Percentiles rank a stretch among this genome's conserved stretches.
phyloP scores from a whole-genome alignment of 2,113 vertebrate genomes.

The Cyphomyrus discorhynchus region DNA sequence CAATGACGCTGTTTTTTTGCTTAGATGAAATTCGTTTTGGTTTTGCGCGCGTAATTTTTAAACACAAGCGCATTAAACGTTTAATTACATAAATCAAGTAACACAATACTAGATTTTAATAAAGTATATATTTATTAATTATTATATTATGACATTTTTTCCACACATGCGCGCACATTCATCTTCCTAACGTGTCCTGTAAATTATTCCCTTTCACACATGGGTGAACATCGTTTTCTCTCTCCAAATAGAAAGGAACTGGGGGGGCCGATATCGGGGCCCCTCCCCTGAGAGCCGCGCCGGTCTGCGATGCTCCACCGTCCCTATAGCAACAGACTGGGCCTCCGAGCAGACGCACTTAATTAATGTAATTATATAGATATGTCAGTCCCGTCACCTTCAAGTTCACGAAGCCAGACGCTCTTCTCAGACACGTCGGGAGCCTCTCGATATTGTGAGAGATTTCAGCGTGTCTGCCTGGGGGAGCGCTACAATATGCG shows the following conservation, averaged over 20 bases:
- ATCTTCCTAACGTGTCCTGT: background rate
- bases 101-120: background rate
- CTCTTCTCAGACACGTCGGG: slow-evolving; percentile 55
- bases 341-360: slow-evolving; percentile 60
- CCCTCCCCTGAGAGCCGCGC: slow-evolving; percentile 58
- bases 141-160: background rate
- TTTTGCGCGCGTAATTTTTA: background rate
- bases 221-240: slow-evolving; percentile 48
- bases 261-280: slow-evolving; percentile 57
- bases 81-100: background rate
- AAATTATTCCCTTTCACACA: slow-evolving; percentile 29
- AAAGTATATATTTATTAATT: slow-evolving; percentile 3
- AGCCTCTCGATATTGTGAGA: slow-evolving; percentile 49
- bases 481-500: background rate
- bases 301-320: slow-evolving; percentile 46
- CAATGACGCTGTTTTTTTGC: background rate
- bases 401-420: slow-evolving; percentile 42
- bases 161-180: background rate
- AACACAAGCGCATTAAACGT: background rate
- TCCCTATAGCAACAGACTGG: slow-evolving; percentile 68
- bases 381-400: slow-evolving; percentile 53
- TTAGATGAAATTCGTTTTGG: background rate
- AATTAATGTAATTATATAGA: slow-evolving; percentile 59
- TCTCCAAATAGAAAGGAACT: slow-evolving; percentile 57
- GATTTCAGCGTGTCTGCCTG: slow-evolving; percentile 46